Percentiles rank a stretch among this genome's conserved stretches.
Conservation (phyloP, 2,888 invertebrate species). For the Ernsta delagoae region DNA sequence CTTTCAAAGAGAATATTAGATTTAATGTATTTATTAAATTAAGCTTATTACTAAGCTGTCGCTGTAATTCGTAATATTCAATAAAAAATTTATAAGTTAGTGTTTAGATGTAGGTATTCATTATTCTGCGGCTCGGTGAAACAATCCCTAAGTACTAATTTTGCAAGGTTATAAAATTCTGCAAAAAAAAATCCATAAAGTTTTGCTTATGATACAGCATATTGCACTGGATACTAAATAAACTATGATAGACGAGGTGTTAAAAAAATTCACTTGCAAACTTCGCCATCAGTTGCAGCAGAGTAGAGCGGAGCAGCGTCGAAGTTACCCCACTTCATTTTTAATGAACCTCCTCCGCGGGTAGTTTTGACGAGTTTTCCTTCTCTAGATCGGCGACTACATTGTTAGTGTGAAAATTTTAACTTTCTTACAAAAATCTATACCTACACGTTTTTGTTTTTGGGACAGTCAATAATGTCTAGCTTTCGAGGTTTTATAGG, state of each 20-base stretch:
- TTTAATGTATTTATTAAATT: too few relatives aligned
- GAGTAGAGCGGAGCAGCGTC: neutral
- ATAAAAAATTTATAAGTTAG: too few relatives aligned
- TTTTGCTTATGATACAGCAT: neutral
- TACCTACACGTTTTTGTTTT: neutral
- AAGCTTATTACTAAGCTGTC: too few relatives aligned
- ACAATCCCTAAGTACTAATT: too few relatives aligned
- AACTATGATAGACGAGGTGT: neutral
- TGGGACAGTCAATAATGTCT: too few relatives aligned
- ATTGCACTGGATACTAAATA: neutral
- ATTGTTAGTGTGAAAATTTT: neutral
- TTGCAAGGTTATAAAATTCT: too few relatives aligned
- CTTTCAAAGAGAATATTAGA: too few relatives aligned
- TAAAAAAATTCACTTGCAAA: constrained; percentile 4
- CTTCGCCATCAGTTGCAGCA: constrained; percentile 13
- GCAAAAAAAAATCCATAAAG: too few relatives aligned
- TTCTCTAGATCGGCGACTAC: neutral
- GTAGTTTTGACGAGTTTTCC: neutral
- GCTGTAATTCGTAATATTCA: too few relatives aligned
- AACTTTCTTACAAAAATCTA: neutral
- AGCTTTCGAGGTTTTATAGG: too few relatives aligned
- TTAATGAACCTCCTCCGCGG: constrained; percentile 20
- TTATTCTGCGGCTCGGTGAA: too few relatives aligned
- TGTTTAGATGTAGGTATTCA: too few relatives aligned
- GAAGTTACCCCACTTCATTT: constrained; percentile 23